Conservation (phyloP, 2,888 invertebrate species). For the Palloptera scutellata region DNA sequence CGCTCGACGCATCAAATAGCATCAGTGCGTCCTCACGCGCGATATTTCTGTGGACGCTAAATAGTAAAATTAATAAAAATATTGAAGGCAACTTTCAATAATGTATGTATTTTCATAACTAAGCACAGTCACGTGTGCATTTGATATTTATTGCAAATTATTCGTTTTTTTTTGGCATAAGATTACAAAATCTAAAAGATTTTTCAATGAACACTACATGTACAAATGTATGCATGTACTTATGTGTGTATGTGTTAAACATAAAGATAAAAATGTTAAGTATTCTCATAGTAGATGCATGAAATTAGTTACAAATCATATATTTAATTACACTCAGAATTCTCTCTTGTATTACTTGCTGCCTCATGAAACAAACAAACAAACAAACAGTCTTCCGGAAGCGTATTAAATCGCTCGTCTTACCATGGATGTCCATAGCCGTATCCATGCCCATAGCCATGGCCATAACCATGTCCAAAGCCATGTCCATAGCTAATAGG, state of each 20-base stretch:
- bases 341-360: too few species aligned
- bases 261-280: conserved; percentile 26
- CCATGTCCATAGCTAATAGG: conserved; percentile 44
- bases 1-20: too few species aligned
- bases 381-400: conserved; percentile 7
- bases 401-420: neutral
- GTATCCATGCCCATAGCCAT: conserved; percentile 44
- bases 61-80: conserved; percentile 5
- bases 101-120: neutral
- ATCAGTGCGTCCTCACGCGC: too few species aligned
- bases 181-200: conserved; percentile 20
- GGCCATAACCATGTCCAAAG: conserved; percentile 44
- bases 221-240: conserved; percentile 16
- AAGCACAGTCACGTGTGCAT: conserved; percentile 8
- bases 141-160: conserved; percentile 6
- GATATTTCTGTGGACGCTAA: too few species aligned
- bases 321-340: neutral
- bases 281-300: conserved; percentile 18
- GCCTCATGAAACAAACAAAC: neutral
- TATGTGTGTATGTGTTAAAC: conserved; percentile 25
- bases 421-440: conserved; percentile 52
- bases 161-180: conserved; percentile 36
- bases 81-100: neutral
- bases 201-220: conserved; percentile 20
- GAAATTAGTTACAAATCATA: conserved; percentile 9